Evolutionary conservation across 2,888 invertebrate species (phyloP).

Genomic region (Dicyrtoma fusca): DNA sequence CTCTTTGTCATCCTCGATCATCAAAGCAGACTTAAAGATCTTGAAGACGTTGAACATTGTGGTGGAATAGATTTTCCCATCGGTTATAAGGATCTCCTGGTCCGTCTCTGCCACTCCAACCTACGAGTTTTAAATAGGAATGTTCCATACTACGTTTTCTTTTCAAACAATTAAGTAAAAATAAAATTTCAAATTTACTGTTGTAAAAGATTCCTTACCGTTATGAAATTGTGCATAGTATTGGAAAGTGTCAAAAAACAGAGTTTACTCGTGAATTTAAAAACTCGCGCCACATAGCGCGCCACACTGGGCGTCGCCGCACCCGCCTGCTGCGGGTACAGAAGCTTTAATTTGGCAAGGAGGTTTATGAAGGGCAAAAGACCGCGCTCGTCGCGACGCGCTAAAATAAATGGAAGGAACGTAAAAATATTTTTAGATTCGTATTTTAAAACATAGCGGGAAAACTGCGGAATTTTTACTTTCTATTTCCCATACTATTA

Average conservation of each 20-base stretch:
- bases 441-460: background rate
- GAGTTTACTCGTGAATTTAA: conserved; percentile 33
- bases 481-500: background rate
- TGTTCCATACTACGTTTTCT: background rate
- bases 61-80: conserved; percentile 25
- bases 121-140: background rate
- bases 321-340: background rate
- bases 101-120: background rate
- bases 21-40: conserved; percentile 21
- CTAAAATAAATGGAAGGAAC: too few species aligned
- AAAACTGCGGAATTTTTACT: background rate
- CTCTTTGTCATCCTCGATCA: conserved; percentile 38
- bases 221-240: conserved; percentile 34
- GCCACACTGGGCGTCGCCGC: conserved; percentile 22
- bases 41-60: conserved; percentile 33
- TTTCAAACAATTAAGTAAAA: background rate
- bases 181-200: background rate
- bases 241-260: conserved; percentile 44
- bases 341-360: conserved; percentile 19
- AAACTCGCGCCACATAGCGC: conserved; percentile 33
- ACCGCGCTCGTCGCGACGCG: conserved; percentile 29
- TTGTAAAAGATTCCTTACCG: conserved; percentile 28
- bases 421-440: background rate
- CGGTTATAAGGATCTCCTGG: background rate
- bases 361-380: conserved; percentile 34